phyloP scores from a whole-genome alignment of 2,113 vertebrate species.

The Tachuris rubrigastra region DNA sequence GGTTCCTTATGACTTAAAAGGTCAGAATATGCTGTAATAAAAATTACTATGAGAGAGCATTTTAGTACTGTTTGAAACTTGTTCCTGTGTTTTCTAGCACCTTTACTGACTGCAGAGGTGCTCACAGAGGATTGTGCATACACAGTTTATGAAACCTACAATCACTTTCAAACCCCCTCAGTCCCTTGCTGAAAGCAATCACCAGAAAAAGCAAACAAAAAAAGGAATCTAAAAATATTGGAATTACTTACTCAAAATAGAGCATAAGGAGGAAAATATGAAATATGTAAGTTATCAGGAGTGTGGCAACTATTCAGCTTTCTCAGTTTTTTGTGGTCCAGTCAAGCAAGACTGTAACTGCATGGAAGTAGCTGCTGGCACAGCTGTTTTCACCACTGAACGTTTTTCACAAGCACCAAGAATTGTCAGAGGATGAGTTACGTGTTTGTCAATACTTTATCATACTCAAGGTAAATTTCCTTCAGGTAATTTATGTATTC shows the following conservation, averaged over 20 bases:
- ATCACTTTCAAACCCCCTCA: background rate
- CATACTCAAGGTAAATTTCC: background rate
- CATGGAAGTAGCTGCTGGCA: background rate
- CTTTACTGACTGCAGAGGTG: background rate
- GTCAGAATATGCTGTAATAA: background rate
- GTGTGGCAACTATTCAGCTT: background rate
- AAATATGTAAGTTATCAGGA: background rate
- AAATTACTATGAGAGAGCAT: background rate
- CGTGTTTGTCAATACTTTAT: background rate
- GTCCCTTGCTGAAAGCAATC: background rate
- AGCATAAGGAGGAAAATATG: background rate
- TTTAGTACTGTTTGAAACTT: background rate
- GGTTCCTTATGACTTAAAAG: slow-evolving; percentile 22
- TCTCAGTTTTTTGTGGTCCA: background rate
- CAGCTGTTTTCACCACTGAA: background rate
- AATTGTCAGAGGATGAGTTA: background rate
- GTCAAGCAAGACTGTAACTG: background rate
- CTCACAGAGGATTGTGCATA: background rate
- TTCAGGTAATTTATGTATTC: background rate
- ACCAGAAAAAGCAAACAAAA: background rate
- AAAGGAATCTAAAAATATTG: background rate
- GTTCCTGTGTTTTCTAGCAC: background rate
- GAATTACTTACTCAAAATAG: background rate
- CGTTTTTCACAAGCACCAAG: background rate
- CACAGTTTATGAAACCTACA: background rate